Conservation (phyloP, 2,113 vertebrate genomes). For the Clinocottus analis region DNA sequence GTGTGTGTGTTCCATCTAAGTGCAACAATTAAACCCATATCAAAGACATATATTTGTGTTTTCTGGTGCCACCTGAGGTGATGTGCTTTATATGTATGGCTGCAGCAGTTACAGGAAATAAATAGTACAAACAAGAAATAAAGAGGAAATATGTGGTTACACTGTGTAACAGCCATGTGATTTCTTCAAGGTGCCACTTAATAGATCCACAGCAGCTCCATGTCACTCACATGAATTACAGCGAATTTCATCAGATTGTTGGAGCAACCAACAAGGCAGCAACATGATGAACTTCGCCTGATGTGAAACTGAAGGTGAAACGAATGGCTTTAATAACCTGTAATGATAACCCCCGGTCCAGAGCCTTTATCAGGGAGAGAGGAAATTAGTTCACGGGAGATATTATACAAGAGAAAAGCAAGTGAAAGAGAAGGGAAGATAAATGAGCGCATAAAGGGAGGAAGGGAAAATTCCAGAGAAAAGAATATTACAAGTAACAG, state of each 20-base stretch:
- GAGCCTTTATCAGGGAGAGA: constrained; percentile 17
- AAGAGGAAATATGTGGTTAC: background rate
- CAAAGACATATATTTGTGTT: background rate
- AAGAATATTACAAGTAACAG: constrained; percentile 7
- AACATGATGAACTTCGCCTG: constrained; percentile 16
- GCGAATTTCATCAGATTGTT: constrained; percentile 32
- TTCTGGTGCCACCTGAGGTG: background rate
- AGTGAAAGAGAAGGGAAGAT: constrained; percentile 55
- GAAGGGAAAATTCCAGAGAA: constrained; percentile 30
- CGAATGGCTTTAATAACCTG: constrained; percentile 63
- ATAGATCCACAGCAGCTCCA: background rate
- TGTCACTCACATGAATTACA: constrained; percentile 18
- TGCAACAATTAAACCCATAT: background rate
- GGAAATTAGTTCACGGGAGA: constrained; percentile 52
- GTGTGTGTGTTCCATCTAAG: background rate
- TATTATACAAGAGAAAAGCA: constrained; percentile 38
- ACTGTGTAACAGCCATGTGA: background rate
- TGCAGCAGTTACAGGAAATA: background rate
- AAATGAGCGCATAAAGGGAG: constrained; percentile 51
- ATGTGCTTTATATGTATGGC: background rate
- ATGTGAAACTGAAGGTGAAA: constrained; percentile 54
- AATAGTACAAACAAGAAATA: background rate
- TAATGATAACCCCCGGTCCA: constrained; percentile 53
- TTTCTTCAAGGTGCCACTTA: background rate
- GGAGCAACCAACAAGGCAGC: constrained; percentile 19